Evolutionary conservation across 2,888 invertebrate species (phyloP).

Genomic region (Automeris io): DNA sequence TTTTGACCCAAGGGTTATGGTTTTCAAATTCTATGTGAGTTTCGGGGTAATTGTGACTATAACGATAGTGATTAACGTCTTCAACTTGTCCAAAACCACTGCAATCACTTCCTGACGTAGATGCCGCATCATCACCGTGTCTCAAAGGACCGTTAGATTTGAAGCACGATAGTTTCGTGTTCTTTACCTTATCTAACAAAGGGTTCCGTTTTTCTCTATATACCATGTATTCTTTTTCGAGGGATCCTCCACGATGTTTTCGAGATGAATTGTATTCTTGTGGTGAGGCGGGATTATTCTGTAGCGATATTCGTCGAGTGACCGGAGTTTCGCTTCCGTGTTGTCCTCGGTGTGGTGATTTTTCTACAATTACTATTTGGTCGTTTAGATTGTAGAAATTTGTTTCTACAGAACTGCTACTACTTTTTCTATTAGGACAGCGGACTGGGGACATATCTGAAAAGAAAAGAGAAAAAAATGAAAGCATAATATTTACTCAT

Average conservation of each 20-base stretch:
- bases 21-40: constrained; percentile 67
- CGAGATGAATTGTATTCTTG: constrained; percentile 69
- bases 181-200: constrained; percentile 82
- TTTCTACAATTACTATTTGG: constrained; percentile 77
- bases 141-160: constrained; percentile 74
- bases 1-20: constrained; percentile 70
- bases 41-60: constrained; percentile 48
- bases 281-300: constrained; percentile 57
- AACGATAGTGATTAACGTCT: constrained; percentile 54
- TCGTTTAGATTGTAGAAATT: constrained; percentile 82
- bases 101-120: constrained; percentile 73
- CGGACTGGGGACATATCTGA: constrained; percentile 81
- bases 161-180: constrained; percentile 83
- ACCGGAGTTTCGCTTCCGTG: constrained; percentile 53
- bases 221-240: constrained; percentile 77
- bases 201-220: constrained; percentile 82
- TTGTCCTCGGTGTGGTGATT: constrained; percentile 69
- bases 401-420: constrained; percentile 79
- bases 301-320: constrained; percentile 62
- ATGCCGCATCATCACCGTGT: constrained; percentile 66
- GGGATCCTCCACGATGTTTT: constrained; percentile 65
- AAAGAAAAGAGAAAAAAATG: too few species aligned
- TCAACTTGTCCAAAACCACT: constrained; percentile 70
- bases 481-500: not conserved
- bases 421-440: constrained; percentile 79